Evolutionary conservation across 2,888 invertebrate species (phyloP).

Genomic region (Lepidochrysops patricia): DNA sequence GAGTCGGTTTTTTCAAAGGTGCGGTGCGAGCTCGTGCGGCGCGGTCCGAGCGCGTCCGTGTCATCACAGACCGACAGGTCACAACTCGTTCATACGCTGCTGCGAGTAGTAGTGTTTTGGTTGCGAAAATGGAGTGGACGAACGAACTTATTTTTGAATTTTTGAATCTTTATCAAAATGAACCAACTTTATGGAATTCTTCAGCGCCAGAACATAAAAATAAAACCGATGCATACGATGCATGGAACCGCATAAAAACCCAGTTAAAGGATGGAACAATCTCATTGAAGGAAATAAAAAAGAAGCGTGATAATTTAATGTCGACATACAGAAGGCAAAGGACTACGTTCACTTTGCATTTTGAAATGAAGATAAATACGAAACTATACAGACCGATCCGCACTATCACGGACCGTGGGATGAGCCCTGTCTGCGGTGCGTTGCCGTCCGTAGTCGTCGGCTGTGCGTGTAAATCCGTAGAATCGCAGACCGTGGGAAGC

Average conservation of each 20-base stretch:
- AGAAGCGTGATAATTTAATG: constrained; percentile 15
- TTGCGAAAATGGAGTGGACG: too few species aligned
- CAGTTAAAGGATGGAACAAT: constrained; percentile 15
- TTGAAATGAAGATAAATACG: too few species aligned
- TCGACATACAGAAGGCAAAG: constrained; percentile 15
- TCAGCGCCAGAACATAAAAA: constrained; percentile 15
- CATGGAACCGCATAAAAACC: constrained; percentile 11
- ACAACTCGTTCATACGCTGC: too few species aligned
- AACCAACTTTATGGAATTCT: constrained; percentile 15
- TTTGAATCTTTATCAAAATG: not conserved
- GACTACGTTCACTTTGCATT: too few species aligned
- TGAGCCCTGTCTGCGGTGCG: not conserved
- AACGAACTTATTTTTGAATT: too few species aligned
- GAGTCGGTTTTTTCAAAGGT: too few species aligned
- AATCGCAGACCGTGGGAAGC: not conserved
- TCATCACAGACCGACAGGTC: too few species aligned
- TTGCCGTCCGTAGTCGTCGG: not conserved
- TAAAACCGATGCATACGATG: constrained; percentile 11
- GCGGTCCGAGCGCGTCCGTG: too few species aligned
- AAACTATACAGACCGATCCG: not conserved
- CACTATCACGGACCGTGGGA: too few species aligned
- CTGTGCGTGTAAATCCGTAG: not conserved
- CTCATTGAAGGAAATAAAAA: constrained; percentile 15
- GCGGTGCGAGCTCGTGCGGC: too few species aligned
- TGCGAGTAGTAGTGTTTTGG: too few species aligned